phyloP scores from a whole-genome alignment of 2,888 invertebrate species.

The Pilophorus perplexus region DNA sequence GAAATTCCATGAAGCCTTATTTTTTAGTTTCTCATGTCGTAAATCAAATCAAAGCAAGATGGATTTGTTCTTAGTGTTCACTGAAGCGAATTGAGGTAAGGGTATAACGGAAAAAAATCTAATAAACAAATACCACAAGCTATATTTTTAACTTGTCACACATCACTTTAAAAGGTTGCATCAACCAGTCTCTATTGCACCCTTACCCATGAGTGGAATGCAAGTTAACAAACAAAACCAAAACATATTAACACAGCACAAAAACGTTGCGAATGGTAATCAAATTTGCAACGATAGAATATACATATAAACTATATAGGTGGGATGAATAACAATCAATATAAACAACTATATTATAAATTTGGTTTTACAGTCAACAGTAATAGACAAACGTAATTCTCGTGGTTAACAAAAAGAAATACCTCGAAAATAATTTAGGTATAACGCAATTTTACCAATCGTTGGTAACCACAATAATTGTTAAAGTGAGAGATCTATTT shows the following conservation, averaged over 20 bases:
- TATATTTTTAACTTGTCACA: constrained; percentile 14
- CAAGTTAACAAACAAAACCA: background rate
- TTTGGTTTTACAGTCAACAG: background rate
- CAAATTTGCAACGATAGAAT: constrained; percentile 15
- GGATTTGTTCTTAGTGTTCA: too few species aligned
- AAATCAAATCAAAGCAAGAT: too few species aligned
- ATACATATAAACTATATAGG: constrained; percentile 13
- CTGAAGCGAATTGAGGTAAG: too few species aligned
- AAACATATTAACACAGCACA: constrained; percentile 10
- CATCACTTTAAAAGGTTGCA: background rate
- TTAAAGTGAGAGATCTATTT: constrained; percentile 8
- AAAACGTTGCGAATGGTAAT: constrained; percentile 2
- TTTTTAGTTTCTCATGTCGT: too few species aligned
- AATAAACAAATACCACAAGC: constrained; percentile 4
- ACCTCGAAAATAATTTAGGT: too few species aligned
- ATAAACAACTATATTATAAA: background rate
- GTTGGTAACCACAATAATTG: constrained; percentile 11
- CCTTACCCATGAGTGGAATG: constrained; percentile 22
- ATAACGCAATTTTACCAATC: background rate
- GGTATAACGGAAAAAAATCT: too few species aligned
- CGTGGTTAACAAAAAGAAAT: background rate
- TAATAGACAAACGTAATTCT: constrained; percentile 27
- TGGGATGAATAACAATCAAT: constrained; percentile 12
- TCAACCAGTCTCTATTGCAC: constrained; percentile 2
- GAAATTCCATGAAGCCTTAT: too few species aligned